Conservation (phyloP, 1,140 invertebrate species). For the Chymomyza costata region DNA sequence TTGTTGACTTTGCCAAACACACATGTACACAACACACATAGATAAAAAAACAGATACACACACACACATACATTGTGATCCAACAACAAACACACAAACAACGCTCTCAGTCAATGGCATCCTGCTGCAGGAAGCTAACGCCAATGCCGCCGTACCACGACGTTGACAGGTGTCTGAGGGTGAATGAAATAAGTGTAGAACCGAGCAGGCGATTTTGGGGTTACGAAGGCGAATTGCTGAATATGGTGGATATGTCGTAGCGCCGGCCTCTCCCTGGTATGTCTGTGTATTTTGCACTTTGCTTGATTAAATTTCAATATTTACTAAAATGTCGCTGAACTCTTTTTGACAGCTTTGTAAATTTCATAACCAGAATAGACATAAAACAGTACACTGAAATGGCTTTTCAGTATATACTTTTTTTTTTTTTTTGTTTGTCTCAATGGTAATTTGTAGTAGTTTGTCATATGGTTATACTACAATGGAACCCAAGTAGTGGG, state of each 20-base stretch:
- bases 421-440: background rate
- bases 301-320: constrained; percentile 74
- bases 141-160: too few relatives aligned
- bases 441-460: constrained; percentile 36
- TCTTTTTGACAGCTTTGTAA: constrained; percentile 72
- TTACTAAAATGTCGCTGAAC: constrained; percentile 73
- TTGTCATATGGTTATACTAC: constrained; percentile 38
- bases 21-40: constrained; percentile 22
- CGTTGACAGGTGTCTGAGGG: constrained; percentile 63
- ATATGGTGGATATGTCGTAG: background rate
- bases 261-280: background rate
- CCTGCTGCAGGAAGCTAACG: constrained; percentile 40
- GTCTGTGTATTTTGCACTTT: constrained; percentile 56
- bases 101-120: constrained; percentile 37
- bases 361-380: constrained; percentile 71
- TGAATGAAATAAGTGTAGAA: constrained; percentile 41
- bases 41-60: constrained; percentile 12
- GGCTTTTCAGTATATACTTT: constrained; percentile 15
- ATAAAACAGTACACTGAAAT: constrained; percentile 58
- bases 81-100: constrained; percentile 12
- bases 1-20: constrained; percentile 65
- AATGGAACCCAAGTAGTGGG: too few relatives aligned
- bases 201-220: too few relatives aligned
- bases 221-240: too few relatives aligned
- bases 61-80: constrained; percentile 20